Evolutionary conservation across 2,888 invertebrate species (phyloP).

Genomic region (Caenorhabditis sp.): DNA sequence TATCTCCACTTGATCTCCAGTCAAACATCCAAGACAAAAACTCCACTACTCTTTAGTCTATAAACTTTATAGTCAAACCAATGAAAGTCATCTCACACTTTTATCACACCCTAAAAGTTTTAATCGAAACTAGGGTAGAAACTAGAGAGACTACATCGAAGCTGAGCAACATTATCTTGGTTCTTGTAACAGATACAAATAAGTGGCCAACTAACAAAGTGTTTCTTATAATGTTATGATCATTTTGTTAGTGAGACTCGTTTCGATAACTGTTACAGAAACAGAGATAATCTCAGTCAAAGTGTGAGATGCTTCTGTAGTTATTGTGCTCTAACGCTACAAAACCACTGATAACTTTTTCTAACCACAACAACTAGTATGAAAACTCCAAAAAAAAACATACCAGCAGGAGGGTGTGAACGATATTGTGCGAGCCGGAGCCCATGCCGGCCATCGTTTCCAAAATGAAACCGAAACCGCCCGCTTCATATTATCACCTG

Average conservation of each 20-base stretch:
- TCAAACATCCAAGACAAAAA: neutral
- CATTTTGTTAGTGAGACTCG: no score
- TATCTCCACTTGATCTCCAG: no score
- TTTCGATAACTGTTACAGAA: no score
- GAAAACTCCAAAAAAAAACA: slow-evolving; percentile 2
- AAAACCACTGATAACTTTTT: neutral
- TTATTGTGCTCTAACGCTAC: neutral
- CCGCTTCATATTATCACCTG: slow-evolving; percentile 16
- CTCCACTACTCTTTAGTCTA: slow-evolving; percentile 4
- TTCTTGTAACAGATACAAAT: no score
- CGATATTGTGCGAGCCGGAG: slow-evolving; percentile 17
- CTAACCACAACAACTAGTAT: neutral
- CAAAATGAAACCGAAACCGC: slow-evolving; percentile 25
- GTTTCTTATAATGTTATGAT: no score
- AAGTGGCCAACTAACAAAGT: no score
- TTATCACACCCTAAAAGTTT: slow-evolving; percentile 4
- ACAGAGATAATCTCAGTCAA: no score
- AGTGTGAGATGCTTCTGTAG: neutral
- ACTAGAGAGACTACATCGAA: neutral
- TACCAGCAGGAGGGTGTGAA: slow-evolving; percentile 44
- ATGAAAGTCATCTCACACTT: neutral
- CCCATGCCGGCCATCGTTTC: slow-evolving; percentile 34
- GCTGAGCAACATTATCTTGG: no score
- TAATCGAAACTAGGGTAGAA: slow-evolving; percentile 1
- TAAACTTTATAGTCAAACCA: slow-evolving; percentile 4